Evolutionary conservation across 2,888 invertebrate species (phyloP).

Genomic region (Vanessa cardui): DNA sequence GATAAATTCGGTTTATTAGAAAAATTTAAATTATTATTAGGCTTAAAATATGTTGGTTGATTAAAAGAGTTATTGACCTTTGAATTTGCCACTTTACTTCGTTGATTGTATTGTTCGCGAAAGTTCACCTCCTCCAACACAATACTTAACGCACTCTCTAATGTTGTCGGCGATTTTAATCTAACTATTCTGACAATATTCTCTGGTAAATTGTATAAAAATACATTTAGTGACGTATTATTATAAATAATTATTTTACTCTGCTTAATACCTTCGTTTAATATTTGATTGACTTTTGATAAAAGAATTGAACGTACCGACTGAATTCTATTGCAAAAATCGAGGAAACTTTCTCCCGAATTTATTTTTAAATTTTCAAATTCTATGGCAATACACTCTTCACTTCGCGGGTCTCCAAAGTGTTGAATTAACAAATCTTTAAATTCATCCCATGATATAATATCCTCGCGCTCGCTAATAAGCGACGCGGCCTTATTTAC

Average conservation of each 20-base stretch:
- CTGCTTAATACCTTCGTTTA: slow-evolving; percentile 1
- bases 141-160: not conserved
- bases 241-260: slow-evolving; percentile 2
- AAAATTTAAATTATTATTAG: no score
- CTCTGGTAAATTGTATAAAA: slow-evolving; percentile 2
- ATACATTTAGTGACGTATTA: slow-evolving; percentile 1
- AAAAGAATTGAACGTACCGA: slow-evolving; percentile 2
- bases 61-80: no score
- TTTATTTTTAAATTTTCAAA: slow-evolving; percentile 3
- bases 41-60: no score
- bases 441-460: no score
- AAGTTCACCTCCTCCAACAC: slow-evolving; percentile 2
- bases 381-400: not conserved
- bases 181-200: not conserved
- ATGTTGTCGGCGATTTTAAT: not conserved
- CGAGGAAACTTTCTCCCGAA: slow-evolving; percentile 1
- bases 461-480: no score
- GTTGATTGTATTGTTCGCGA: not conserved
- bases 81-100: not conserved
- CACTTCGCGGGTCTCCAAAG: no score
- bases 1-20: no score
- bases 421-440: no score
- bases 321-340: slow-evolving; percentile 1
- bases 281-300: not conserved
- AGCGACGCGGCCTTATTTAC: no score